These are phyloP conservation scores for Anguilla rostrata DNA, from an alignment of 2,113 vertebrate genomes.

Conservation along the genomic window DNA sequence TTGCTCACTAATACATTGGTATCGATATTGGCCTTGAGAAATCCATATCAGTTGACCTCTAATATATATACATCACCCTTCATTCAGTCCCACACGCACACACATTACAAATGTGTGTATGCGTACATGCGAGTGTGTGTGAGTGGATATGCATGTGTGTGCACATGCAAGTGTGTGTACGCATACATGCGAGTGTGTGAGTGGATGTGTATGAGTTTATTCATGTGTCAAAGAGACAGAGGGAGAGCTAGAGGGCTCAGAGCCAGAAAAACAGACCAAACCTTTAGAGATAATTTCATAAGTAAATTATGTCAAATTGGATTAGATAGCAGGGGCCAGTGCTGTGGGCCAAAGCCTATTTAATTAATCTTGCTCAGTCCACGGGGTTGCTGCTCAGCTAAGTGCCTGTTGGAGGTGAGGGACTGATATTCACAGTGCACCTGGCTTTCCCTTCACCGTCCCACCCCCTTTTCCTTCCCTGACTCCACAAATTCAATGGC, in stretches of 20 bases:
- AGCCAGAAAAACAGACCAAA: not conserved
- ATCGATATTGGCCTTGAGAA: too few relatives aligned
- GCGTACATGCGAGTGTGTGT: not conserved
- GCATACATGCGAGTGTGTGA: not conserved
- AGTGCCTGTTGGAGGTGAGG: not conserved
- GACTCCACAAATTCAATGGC: not conserved
- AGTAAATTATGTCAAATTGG: conserved; percentile 26
- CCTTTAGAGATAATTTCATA: conserved; percentile 10
- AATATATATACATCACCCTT: too few relatives aligned
- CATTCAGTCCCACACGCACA: too few relatives aligned
- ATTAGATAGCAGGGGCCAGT: conserved; percentile 11
- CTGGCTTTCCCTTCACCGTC: not conserved
- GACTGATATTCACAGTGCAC: not conserved
- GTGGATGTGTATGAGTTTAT: not conserved
- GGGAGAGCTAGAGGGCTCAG: not conserved
- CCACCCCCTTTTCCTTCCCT: not conserved
- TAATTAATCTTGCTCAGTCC: conserved; percentile 24
- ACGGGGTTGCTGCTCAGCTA: not conserved
- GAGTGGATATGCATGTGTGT: not conserved
- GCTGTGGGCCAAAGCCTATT: conserved; percentile 17
- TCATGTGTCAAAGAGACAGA: not conserved
- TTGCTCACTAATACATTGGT: too few relatives aligned
- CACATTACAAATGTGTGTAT: not conserved
- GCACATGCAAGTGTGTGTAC: too few relatives aligned
- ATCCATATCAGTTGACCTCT: too few relatives aligned